These are phyloP conservation scores for Calephelis perditalis DNA, from an alignment of 2,888 invertebrate species.

Conservation along the genomic window DNA sequence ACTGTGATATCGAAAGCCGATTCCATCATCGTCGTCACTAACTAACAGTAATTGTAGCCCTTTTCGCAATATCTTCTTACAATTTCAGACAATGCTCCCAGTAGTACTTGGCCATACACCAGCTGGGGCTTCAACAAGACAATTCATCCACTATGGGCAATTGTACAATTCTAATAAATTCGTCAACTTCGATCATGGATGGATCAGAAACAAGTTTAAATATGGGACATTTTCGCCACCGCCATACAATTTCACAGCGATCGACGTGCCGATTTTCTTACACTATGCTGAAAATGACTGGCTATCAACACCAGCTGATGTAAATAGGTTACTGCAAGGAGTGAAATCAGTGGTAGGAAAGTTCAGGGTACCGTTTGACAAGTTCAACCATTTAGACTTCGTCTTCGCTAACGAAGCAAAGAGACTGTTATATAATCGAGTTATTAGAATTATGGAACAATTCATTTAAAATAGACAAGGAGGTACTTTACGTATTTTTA, in stretches of 20 bases:
- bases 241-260: conserved; percentile 60
- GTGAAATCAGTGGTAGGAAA: conserved; percentile 64
- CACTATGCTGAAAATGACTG: conserved; percentile 74
- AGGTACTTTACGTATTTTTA: neutral
- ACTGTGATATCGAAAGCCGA: no score
- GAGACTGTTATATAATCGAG: conserved; percentile 75
- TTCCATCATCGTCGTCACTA: no score
- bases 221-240: conserved; percentile 74
- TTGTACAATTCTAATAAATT: conserved; percentile 64
- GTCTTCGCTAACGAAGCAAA: conserved; percentile 78
- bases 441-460: conserved; percentile 61
- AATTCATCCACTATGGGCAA: conserved; percentile 73
- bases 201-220: conserved; percentile 50
- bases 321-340: conserved; percentile 53
- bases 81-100: conserved; percentile 68
- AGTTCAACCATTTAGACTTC: conserved; percentile 79
- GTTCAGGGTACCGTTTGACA: conserved; percentile 58
- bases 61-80: neutral
- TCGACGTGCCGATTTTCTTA: conserved; percentile 66
- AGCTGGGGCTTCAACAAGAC: conserved; percentile 68
- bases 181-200: conserved; percentile 69
- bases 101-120: conserved; percentile 71
- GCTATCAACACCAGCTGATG: conserved; percentile 66
- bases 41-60: neutral
- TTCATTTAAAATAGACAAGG: conserved; percentile 41